Base-by-base conservation (phyloP, 2,888 invertebrate species). In the Diadromus collaris region DNA sequence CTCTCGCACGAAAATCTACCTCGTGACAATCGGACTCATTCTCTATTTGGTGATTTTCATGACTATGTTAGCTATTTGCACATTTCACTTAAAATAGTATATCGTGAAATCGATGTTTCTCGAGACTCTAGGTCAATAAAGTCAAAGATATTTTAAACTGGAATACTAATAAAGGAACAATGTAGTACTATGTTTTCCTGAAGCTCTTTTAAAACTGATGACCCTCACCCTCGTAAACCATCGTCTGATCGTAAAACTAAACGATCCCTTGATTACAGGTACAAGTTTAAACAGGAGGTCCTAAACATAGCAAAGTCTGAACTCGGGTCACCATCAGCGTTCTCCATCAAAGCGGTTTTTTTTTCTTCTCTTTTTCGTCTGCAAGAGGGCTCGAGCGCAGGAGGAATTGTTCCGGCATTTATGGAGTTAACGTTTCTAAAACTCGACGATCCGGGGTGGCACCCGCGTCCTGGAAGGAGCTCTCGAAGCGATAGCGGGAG, bases 341-440 rank as follows among this genome's bases (percentile, higher is more conserved):
- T 79, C 81, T 83, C 56, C 71, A 67, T 78, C 80, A 76, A 80
- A 67, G 34, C 34, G 46, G 24, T 68, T 58, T 63, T 54, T 73
- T 65, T 75, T 78, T 64, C n/a, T 58, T 68, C 76, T 71, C 78
- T 51, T 65, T 56, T 58, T 63, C 77, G 73, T 70, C 67, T 73
- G 76, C 60, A 72, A 63, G 38, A 72, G 67, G 81, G 24, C 69
- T 73, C 65, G 74, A 60, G 72, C 61, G 71, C 61, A 56, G 60
- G 77, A 81, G 84, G 86, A 87, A 87, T 86, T 87, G 88, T 85
- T 87, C 80, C 88, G 89, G 89, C 90, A 88, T 89, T 90, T 90
- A 89, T 88, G 88, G 89, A 90, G 89, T 89, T 89, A 90, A 89
- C 90, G 88, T 90, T 90, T 90, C 89, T 90, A 87, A 90, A 90